phyloP scores from a whole-genome alignment of 1,140 invertebrate species.

The Notospermus geniculatus region DNA sequence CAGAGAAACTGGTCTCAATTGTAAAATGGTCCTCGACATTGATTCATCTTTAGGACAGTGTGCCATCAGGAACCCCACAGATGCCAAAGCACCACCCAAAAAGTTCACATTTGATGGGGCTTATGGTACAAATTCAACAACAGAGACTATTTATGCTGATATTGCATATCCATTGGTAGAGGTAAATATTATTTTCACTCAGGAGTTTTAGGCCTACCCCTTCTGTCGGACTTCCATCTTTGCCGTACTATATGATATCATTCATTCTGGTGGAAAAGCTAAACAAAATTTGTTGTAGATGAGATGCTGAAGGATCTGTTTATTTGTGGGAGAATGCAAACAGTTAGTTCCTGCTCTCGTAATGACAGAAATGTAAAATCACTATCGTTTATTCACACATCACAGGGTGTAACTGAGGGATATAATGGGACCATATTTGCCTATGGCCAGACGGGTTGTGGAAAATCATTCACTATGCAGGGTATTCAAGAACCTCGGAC shows the following conservation, averaged over 20 bases:
- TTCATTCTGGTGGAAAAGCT: no score
- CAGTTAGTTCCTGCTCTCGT: no score
- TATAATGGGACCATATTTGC: conserved; percentile 65
- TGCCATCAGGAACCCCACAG: conserved; percentile 62
- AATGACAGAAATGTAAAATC: no score
- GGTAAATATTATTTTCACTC: conserved; percentile 59
- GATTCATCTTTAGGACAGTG: conserved; percentile 62
- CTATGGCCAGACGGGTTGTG: conserved; percentile 62
- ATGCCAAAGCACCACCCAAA: conserved; percentile 65
- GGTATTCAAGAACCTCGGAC: conserved; percentile 58
- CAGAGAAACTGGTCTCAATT: conserved; percentile 70
- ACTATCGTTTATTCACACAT: no score
- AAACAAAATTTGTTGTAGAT: no score
- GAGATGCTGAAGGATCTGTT: background rate
- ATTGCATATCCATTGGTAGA: conserved; percentile 69
- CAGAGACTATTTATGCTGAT: conserved; percentile 69
- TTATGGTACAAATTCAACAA: conserved; percentile 63
- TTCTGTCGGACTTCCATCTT: no score
- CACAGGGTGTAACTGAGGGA: conserved; percentile 65
- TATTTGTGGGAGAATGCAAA: no score
- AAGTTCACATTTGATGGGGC: conserved; percentile 74
- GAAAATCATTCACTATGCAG: conserved; percentile 66
- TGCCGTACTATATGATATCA: no score
- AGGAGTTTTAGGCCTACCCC: no score
- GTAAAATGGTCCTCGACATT: conserved; percentile 75